Percentiles rank a stretch among this genome's conserved stretches.
These are phyloP conservation scores for Troglohyphantes excavatus DNA, from an alignment of 2,888 invertebrate species.

Conservation along the genomic window DNA sequence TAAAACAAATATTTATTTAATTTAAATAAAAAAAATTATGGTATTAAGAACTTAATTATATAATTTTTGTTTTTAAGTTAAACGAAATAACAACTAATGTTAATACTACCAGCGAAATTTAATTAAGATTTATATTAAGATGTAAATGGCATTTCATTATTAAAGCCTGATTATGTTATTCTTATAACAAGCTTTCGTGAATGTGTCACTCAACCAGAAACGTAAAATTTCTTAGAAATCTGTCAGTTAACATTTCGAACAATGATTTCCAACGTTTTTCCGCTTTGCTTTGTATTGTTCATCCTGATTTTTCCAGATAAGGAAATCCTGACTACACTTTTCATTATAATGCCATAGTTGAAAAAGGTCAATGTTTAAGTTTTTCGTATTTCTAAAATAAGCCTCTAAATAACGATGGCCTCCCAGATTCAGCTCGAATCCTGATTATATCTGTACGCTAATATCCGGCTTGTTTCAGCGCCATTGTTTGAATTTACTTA, in stretches of 20 bases:
- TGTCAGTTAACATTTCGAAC: neutral
- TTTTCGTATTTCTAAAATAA: neutral
- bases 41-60: too few relatives aligned
- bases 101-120: too few relatives aligned
- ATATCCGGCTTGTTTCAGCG: neutral
- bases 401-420: conserved; percentile 16
- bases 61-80: too few relatives aligned
- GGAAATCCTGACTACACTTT: neutral
- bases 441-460: neutral
- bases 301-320: conserved; percentile 12
- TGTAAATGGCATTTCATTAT: too few relatives aligned
- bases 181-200: too few relatives aligned
- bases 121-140: too few relatives aligned
- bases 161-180: too few relatives aligned
- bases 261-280: neutral
- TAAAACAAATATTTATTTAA: too few relatives aligned
- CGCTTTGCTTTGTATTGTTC: conserved; percentile 10
- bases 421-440: neutral
- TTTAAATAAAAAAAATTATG: too few relatives aligned
- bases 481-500: conserved; percentile 20
- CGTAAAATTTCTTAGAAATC: neutral
- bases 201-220: neutral
- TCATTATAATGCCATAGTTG: neutral
- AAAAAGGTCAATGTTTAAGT: neutral
- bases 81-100: too few relatives aligned